Base-by-base conservation (phyloP, 2,797 vertebrate species). In the Bovichtus variegatus region DNA sequence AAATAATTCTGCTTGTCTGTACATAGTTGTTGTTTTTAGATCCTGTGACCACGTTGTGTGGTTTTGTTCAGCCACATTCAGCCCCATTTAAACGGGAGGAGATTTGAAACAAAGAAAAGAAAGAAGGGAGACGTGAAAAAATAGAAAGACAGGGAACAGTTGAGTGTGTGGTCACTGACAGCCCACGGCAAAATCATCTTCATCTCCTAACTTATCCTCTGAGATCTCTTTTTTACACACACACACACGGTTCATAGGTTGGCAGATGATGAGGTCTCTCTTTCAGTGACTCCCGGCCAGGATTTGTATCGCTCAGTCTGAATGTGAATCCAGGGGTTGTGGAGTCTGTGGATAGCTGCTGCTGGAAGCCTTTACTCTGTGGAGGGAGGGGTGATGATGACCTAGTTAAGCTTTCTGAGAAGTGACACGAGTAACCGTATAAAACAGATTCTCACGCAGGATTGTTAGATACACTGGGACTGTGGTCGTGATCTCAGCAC, bases 281-380 rank as follows among this genome's bases (percentile, higher is more conserved):
- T 75, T 71, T 27, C n/a, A 44, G 78, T 84, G 83, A 89, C 84
- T 83, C 70, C 76, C 81, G 80, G 84, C 74, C 76, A 82, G 85
- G 90, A 92, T 93, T 86, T 91, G 70, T 66, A 82, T 88, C 82
- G 84, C 90, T 89, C 75, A 15, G 21, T 65, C 65, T 89, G 87
- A 90, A 86, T 88, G 73, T 86, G 85, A 90, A 90, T 91, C 89
- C 44, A 21, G 77, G 78, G 78, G 55, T 81, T 90, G 78, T 76
- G 43, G 65, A 64, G 41, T 23, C 51, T 12, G 34, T 34, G 31
- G 31, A 34, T 34, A 34, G 68, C 67, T n/a, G 63, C 44, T 67
- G 61, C 73, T 64, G 49, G 65, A 76, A 57, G 68, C 29, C 58
- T 51, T 57, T 8, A 16, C 54, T 80, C 54, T 62, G 74, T 36